Conservation (phyloP, 2,888 invertebrate genomes). For the Vesta saturnalis region DNA sequence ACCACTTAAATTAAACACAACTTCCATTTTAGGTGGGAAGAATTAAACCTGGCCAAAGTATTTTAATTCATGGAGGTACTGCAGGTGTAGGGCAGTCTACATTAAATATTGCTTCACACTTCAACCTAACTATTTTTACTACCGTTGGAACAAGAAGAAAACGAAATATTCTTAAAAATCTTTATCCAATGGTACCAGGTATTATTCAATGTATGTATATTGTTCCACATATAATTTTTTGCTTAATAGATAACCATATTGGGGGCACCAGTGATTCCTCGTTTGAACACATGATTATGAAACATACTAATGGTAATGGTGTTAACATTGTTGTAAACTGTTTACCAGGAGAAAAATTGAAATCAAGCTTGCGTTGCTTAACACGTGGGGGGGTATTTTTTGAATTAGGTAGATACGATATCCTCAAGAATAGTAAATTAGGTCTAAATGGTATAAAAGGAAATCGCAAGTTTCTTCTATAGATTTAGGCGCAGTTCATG, state of each 20-base stretch:
- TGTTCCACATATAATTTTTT: too few species aligned
- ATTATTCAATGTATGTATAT: too few species aligned
- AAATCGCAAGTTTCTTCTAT: conserved; percentile 81
- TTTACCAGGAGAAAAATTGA: conserved; percentile 89
- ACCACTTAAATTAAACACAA: too few species aligned
- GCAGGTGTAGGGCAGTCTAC: too few species aligned
- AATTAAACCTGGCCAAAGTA: too few species aligned
- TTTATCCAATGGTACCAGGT: too few species aligned
- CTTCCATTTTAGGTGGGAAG: too few species aligned
- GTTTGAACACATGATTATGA: conserved; percentile 87
- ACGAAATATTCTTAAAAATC: too few species aligned
- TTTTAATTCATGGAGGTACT: too few species aligned
- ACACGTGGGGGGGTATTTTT: conserved; percentile 74
- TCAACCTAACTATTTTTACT: too few species aligned
- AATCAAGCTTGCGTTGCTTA: conserved; percentile 73
- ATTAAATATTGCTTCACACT: too few species aligned
- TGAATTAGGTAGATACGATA: conserved; percentile 88
- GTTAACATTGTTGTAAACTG: conserved; percentile 94
- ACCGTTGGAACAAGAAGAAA: too few species aligned
- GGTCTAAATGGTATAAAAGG: conserved; percentile 75
- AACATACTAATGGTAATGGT: conserved; percentile 83
- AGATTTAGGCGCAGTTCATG: conserved; percentile 74
- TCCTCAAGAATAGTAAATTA: conserved; percentile 72
- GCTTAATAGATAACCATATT: conserved; percentile 75
- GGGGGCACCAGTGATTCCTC: conserved; percentile 87